Evolutionary conservation across 37 sponge, comb jelly and placozoan species (phyloP).

Genomic region (Beroe ovata): DNA sequence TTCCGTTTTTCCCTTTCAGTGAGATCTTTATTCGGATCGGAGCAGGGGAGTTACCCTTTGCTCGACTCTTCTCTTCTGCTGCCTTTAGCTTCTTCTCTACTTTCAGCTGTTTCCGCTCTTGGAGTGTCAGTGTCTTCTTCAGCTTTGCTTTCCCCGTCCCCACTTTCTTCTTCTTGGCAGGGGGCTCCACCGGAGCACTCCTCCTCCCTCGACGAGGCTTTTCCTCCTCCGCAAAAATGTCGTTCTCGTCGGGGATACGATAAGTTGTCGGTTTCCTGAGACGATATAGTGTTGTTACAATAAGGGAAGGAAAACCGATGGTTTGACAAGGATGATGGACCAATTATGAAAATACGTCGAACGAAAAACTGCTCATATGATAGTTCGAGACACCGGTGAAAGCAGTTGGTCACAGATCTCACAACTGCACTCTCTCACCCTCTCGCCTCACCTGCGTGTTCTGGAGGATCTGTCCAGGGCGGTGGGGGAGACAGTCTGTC

Average conservation of each 20-base stretch:
- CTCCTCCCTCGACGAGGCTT: slow-evolving; percentile 41
- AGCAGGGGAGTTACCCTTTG: slow-evolving; percentile 50
- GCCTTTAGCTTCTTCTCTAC: slow-evolving; percentile 64
- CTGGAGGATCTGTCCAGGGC: slow-evolving; percentile 36
- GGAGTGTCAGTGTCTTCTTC: slow-evolving; percentile 47
- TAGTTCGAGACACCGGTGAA: too few relatives aligned
- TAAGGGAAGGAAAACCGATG: too few relatives aligned
- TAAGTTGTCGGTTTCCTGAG: slow-evolving; percentile 51
- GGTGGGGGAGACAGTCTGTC: neutral
- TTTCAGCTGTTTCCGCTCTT: slow-evolving; percentile 52
- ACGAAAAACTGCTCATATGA: too few relatives aligned
- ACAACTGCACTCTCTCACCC: neutral
- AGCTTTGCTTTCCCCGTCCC: slow-evolving; percentile 29
- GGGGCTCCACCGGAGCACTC: slow-evolving; percentile 42
- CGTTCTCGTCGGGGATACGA: slow-evolving; percentile 60
- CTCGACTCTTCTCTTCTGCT: slow-evolving; percentile 41
- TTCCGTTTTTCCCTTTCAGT: slow-evolving; percentile 61
- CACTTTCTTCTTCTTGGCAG: slow-evolving; percentile 8
- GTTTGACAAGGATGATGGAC: too few relatives aligned
- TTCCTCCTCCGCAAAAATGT: slow-evolving; percentile 55
- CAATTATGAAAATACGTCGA: too few relatives aligned
- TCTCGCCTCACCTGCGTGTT: slow-evolving; percentile 18
- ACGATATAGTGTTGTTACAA: too few relatives aligned
- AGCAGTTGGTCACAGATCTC: neutral
- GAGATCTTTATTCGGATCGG: slow-evolving; percentile 55